phyloP scores from a whole-genome alignment of 2,113 vertebrate species.

The Tachysurus vachellii region DNA sequence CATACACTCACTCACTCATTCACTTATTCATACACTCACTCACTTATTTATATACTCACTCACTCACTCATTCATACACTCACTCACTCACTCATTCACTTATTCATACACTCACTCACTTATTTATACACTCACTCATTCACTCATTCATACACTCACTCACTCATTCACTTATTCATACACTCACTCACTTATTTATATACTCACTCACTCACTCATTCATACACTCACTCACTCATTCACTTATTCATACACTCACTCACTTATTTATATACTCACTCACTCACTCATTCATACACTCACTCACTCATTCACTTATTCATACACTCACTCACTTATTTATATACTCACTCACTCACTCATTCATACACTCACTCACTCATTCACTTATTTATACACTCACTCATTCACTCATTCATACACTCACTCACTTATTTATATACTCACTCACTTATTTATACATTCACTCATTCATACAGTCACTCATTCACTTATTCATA shows the following conservation, averaged over 20 bases:
- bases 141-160: neutral
- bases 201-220: neutral
- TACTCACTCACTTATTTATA: neutral
- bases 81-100: neutral
- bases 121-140: neutral
- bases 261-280: neutral
- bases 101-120: neutral
- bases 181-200: neutral
- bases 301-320: constrained; percentile 5
- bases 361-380: neutral
- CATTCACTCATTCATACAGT: neutral
- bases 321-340: neutral
- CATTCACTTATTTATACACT: neutral
- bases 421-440: constrained; percentile 5
- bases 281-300: neutral
- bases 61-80: neutral
- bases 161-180: neutral
- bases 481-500: neutral
- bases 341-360: neutral
- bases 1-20: neutral
- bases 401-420: neutral
- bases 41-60: neutral
- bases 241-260: neutral
- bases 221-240: neutral
- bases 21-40: neutral